Evolutionary conservation across 2,113 vertebrate genomes (phyloP).

Genomic region (Sander lucioperca): DNA sequence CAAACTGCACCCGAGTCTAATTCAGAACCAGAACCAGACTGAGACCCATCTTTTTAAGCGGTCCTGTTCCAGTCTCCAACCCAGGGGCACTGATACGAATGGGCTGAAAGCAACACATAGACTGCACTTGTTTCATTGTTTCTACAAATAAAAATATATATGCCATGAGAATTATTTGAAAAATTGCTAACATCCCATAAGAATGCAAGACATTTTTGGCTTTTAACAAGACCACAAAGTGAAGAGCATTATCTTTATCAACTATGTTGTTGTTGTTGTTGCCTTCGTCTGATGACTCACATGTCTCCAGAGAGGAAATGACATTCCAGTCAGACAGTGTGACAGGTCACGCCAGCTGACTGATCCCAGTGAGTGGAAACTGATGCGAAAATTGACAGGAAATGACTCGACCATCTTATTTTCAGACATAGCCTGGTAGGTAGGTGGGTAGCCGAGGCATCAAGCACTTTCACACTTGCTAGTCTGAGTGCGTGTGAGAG

Average conservation of each 20-base stretch:
- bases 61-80: neutral
- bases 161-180: neutral
- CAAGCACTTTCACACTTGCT: constrained; percentile 29
- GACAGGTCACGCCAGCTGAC: constrained; percentile 50
- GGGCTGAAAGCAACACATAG: neutral
- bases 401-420: constrained; percentile 57
- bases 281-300: constrained; percentile 23
- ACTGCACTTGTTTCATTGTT: neutral
- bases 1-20: neutral
- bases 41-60: neutral
- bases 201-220: neutral
- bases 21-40: neutral
- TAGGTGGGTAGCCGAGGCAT: constrained; percentile 19
- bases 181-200: neutral
- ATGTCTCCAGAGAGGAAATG: constrained; percentile 41
- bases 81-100: too few species aligned
- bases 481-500: constrained; percentile 16
- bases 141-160: neutral
- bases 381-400: constrained; percentile 65
- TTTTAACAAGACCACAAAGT: neutral
- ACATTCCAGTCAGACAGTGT: constrained; percentile 52
- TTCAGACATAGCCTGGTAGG: constrained; percentile 36
- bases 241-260: neutral
- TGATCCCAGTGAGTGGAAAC: constrained; percentile 45
- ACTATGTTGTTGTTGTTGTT: constrained; percentile 7